A percentile compares a stretch with the other conserved stretches of the same genome.
phyloP scores from a whole-genome alignment of 2,113 vertebrate genomes.

The Odobenus rosmarus region DNA sequence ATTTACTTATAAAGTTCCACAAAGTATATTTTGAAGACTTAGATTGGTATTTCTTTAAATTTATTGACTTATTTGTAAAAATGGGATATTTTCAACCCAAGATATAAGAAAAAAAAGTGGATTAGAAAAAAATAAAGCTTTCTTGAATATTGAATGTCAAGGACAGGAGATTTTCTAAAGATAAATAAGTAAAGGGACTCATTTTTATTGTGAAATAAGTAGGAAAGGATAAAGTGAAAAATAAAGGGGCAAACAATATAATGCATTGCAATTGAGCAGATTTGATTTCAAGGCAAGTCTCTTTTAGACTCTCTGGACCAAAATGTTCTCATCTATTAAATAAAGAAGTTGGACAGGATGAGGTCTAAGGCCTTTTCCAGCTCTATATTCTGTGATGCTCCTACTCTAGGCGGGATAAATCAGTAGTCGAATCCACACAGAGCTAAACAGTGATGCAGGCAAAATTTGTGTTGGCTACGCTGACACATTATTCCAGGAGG shows the following conservation, averaged over 20 bases:
- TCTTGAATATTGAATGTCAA: slow-evolving; percentile 67
- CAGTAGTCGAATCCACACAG: not conserved
- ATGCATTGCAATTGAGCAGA: slow-evolving; percentile 40
- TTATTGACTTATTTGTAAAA: slow-evolving; percentile 73
- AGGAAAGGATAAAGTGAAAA: slow-evolving; percentile 64
- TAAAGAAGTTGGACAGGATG: not conserved
- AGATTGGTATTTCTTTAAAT: slow-evolving; percentile 55
- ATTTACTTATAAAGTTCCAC: slow-evolving; percentile 61
- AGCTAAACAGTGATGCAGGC: not conserved
- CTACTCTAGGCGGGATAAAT: not conserved
- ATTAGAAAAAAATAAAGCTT: slow-evolving; percentile 68
- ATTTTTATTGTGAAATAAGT: slow-evolving; percentile 71
- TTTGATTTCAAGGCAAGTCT: slow-evolving; percentile 68
- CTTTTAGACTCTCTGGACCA: slow-evolving; percentile 45
- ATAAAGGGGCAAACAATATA: slow-evolving; percentile 58
- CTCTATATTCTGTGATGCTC: not conserved
- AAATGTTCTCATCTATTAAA: slow-evolving; percentile 63
- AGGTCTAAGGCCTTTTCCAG: not conserved
- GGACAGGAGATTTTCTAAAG: slow-evolving; percentile 73
- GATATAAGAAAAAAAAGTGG: slow-evolving; percentile 56
- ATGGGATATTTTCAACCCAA: slow-evolving; percentile 47
- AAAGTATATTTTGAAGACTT: slow-evolving; percentile 60
- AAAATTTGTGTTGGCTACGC: not conserved
- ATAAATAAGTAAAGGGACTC: slow-evolving; percentile 60
- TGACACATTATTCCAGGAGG: not conserved